phyloP scores from a whole-genome alignment of 2,113 vertebrate species.

The Lepisosteus osseus region DNA sequence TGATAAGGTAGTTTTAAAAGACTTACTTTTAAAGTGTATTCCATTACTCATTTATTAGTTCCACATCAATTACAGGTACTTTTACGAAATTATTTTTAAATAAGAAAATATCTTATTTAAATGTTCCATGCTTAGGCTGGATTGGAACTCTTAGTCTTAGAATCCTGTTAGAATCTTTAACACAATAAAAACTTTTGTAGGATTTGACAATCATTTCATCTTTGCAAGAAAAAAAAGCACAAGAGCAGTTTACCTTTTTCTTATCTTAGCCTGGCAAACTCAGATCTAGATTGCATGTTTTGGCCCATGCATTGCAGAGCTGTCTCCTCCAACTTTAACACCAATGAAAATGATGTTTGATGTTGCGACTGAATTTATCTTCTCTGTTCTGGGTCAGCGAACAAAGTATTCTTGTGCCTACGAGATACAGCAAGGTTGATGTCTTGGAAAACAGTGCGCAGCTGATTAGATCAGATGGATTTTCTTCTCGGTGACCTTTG shows the following conservation, averaged over 20 bases:
- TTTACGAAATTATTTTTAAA: too few species aligned
- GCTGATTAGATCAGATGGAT: constrained; percentile 1
- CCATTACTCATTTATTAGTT: too few species aligned
- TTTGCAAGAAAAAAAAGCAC: background rate
- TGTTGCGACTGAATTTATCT: background rate
- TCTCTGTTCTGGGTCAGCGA: background rate
- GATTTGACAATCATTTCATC: background rate
- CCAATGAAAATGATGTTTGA: background rate
- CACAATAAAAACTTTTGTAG: too few species aligned
- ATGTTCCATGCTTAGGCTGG: too few species aligned
- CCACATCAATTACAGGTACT: too few species aligned
- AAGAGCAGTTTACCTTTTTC: too few species aligned
- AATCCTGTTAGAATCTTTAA: too few species aligned
- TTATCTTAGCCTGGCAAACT: background rate
- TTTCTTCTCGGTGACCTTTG: background rate
- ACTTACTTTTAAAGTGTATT: too few species aligned
- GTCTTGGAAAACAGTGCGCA: background rate
- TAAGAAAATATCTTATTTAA: too few species aligned
- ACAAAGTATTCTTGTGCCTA: background rate
- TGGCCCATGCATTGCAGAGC: background rate
- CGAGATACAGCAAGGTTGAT: background rate
- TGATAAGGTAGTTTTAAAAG: too few species aligned
- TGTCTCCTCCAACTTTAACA: background rate
- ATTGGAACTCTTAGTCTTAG: too few species aligned
- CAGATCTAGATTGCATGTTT: background rate